Evolutionary conservation across 2,888 invertebrate genomes (phyloP).

Genomic region (Netelia fuscicornis): DNA sequence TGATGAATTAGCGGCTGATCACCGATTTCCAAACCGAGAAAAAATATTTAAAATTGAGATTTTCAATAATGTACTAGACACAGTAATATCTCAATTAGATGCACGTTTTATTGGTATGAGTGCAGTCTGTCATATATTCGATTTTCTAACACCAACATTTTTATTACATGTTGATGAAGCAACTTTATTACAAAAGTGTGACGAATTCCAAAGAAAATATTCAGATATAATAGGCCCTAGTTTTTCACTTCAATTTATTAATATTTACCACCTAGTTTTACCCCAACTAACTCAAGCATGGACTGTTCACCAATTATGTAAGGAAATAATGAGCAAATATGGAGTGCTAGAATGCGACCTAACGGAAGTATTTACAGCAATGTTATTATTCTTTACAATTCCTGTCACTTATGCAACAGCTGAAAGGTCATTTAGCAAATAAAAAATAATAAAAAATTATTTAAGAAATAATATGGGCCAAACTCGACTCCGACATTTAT

Average conservation of each 20-base stretch:
- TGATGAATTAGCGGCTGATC: too few species aligned
- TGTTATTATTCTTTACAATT: too few species aligned
- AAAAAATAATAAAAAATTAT: slow-evolving; percentile 50
- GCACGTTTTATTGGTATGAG: slow-evolving; percentile 74
- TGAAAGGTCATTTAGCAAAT: slow-evolving; percentile 32
- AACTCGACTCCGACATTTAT: slow-evolving; percentile 60
- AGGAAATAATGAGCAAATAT: slow-evolving; percentile 70
- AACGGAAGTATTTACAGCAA: too few species aligned
- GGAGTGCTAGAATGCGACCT: neutral
- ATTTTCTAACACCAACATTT: slow-evolving; percentile 74
- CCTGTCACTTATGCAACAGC: too few species aligned
- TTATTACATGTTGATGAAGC: slow-evolving; percentile 65
- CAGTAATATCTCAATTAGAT: slow-evolving; percentile 73
- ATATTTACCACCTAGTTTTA: slow-evolving; percentile 72
- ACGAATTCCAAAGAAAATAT: slow-evolving; percentile 74
- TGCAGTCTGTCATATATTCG: slow-evolving; percentile 74
- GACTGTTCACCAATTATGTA: slow-evolving; percentile 71
- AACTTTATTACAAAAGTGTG: slow-evolving; percentile 69
- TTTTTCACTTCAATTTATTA: slow-evolving; percentile 75
- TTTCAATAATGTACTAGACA: slow-evolving; percentile 75
- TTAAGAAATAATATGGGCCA: slow-evolving; percentile 60
- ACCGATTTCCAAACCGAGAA: slow-evolving; percentile 67
- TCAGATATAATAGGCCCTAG: slow-evolving; percentile 72
- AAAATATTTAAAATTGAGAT: slow-evolving; percentile 64
- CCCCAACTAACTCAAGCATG: slow-evolving; percentile 67